These are phyloP conservation scores for Rhagonycha fulva DNA, from an alignment of 2,888 invertebrate genomes.

Conservation along the genomic window DNA sequence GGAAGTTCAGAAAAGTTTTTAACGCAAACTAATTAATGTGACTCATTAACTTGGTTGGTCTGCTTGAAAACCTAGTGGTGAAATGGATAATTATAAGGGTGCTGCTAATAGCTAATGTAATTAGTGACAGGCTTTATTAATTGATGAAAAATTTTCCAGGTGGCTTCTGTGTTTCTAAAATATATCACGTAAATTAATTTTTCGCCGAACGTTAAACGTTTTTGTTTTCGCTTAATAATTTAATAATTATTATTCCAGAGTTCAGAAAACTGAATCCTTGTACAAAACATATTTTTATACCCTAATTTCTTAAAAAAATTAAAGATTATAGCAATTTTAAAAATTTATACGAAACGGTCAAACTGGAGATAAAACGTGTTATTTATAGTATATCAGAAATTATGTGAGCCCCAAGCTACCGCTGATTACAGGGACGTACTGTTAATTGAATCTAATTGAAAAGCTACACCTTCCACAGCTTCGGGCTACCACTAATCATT, in stretches of 20 bases:
- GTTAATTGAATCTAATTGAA: slow-evolving; percentile 33
- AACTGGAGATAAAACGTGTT: slow-evolving; percentile 17
- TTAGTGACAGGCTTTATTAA: slow-evolving; percentile 51
- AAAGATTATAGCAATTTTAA: not conserved
- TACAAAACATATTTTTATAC: not conserved
- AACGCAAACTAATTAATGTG: slow-evolving; percentile 42
- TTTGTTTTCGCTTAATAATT: slow-evolving; percentile 1
- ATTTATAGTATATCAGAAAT: slow-evolving; percentile 5
- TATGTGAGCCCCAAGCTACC: slow-evolving; percentile 24
- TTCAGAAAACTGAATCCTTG: not conserved
- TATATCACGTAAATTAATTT: slow-evolving; percentile 3
- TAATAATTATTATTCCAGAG: slow-evolving; percentile 6
- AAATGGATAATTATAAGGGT: slow-evolving; percentile 50
- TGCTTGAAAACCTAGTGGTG: slow-evolving; percentile 45
- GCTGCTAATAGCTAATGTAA: slow-evolving; percentile 52
- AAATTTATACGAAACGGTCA: slow-evolving; percentile 6
- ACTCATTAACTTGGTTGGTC: slow-evolving; percentile 43
- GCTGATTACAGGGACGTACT: slow-evolving; percentile 32
- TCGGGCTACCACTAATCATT: slow-evolving; percentile 32
- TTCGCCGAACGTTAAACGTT: slow-evolving; percentile 1
- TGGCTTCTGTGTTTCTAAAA: slow-evolving; percentile 42
- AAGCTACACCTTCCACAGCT: slow-evolving; percentile 31
- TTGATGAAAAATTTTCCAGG: slow-evolving; percentile 51
- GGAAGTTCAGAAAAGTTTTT: slow-evolving; percentile 41
- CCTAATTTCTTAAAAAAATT: not conserved